phyloP scores from a whole-genome alignment of 2,888 invertebrate species.

The Lampropteryx suffumata region DNA sequence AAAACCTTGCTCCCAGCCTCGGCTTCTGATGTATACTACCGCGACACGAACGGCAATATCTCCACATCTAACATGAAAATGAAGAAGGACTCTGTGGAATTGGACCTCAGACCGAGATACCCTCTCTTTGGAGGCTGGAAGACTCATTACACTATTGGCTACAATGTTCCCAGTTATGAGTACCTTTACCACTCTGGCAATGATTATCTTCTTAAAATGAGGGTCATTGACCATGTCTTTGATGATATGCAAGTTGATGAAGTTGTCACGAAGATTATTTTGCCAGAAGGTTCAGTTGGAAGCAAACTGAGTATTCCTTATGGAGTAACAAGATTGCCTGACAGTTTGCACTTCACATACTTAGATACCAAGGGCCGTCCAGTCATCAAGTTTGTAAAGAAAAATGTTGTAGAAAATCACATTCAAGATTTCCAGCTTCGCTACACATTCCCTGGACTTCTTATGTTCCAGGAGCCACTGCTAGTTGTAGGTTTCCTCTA shows the following conservation, averaged over 20 bases:
- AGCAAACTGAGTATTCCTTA: slow-evolving; percentile 93
- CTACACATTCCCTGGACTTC: slow-evolving; percentile 92
- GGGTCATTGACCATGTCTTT: slow-evolving; percentile 97
- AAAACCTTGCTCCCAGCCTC: slow-evolving; percentile 93
- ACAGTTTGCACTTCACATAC: slow-evolving; percentile 94
- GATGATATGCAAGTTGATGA: slow-evolving; percentile 98
- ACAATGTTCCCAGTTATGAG: slow-evolving; percentile 98
- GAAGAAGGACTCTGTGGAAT: slow-evolving; percentile 95
- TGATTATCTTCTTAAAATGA: slow-evolving; percentile 94
- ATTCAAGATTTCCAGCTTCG: slow-evolving; percentile 96
- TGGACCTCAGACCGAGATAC: slow-evolving; percentile 97
- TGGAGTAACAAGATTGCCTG: slow-evolving; percentile 87
- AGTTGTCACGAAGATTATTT: slow-evolving; percentile 91
- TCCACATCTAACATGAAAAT: slow-evolving; percentile 97
- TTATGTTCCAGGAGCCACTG: slow-evolving; percentile 96
- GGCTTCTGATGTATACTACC: slow-evolving; percentile 97
- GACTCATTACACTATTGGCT: slow-evolving; percentile 97
- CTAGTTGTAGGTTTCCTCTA: slow-evolving; percentile 94
- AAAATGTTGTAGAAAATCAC: slow-evolving; percentile 96
- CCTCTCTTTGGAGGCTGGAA: slow-evolving; percentile 99
- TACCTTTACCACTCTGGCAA: slow-evolving; percentile 93
- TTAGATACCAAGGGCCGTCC: slow-evolving; percentile 97
- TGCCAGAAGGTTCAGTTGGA: slow-evolving; percentile 96
- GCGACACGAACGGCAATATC: slow-evolving; percentile 99
- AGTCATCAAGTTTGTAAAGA: slow-evolving; percentile 91